Evolutionary conservation across 2,797 vertebrate species (phyloP), one percentile per base, ranked within the genome.

Genomic region (Aldrovandia affinis): DNA sequence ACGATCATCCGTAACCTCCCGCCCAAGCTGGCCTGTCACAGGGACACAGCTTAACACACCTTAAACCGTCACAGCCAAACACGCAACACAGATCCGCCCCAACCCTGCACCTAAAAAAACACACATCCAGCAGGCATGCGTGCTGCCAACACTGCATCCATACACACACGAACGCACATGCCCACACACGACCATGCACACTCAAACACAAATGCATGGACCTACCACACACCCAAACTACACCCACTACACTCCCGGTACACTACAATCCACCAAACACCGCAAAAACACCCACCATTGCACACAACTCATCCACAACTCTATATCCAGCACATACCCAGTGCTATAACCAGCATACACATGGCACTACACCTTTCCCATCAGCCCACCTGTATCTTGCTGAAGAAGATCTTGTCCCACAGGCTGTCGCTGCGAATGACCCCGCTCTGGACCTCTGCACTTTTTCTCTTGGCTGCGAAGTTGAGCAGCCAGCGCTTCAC

Each of bases 321-420:
- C 4, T 10, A 63, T 28, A 63, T 5, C 61, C n/a, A 63, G n/a
- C 84, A 57, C 47, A 87, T 57, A 44, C 39, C 44, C 61, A 52
- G 6, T 39, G 30, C 55, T 68, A 25, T 25, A 30, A 9, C 20
- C 25, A 52, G 15, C 18, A 15, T 15, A 20, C 25, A 15, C 3
- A 18, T 70, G 18, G 15, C 1, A 30, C 22, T 65, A 7, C 36
- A 12, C n/a, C 57, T 9, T 20, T 50, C n/a, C 78, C 47, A n/a
- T 18, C 15, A 18, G 63, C 22, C 8, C 91, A 98, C 98, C 97
- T 99, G 98, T 89, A 99, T 97, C 93, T 97, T 99, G 87, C 97
- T 97, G 89, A 99, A 99, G 93, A 99, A 97, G 84, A 99, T 94
- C 83, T 96, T 97, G 86, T 99, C 98, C 98, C 98, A 99, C 88